Conservation (phyloP, 2,888 invertebrate genomes). For the Hyposoter didymator region DNA sequence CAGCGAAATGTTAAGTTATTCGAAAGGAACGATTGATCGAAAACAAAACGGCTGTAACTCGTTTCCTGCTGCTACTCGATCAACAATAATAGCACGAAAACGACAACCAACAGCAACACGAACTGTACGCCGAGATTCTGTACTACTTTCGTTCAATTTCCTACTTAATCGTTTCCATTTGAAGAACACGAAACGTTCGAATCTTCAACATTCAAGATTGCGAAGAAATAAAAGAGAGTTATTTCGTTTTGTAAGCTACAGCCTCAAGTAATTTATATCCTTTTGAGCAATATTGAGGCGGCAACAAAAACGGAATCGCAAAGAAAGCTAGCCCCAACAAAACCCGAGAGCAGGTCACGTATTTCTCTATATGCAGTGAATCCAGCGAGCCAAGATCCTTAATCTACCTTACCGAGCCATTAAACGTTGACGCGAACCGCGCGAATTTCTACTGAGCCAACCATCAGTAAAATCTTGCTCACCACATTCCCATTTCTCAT, state of each 20-base stretch:
- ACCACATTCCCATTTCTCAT: too few relatives aligned
- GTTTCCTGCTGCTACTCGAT: background rate
- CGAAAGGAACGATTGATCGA: constrained; percentile 52
- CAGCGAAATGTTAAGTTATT: constrained; percentile 1
- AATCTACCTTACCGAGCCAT: background rate
- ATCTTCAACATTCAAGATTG: constrained; percentile 4
- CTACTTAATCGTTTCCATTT: constrained; percentile 36
- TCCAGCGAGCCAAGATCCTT: background rate
- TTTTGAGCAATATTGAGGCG: background rate
- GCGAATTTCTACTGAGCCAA: background rate
- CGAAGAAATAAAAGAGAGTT: constrained; percentile 5
- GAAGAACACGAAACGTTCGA: background rate
- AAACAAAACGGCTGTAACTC: constrained; percentile 38
- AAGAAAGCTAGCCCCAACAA: constrained; percentile 4
- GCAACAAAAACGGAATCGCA: background rate
- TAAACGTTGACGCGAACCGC: background rate
- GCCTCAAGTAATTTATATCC: background rate
- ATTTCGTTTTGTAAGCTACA: constrained; percentile 20
- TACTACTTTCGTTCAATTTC: constrained; percentile 5
- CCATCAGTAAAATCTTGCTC: too few relatives aligned
- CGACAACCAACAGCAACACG: constrained; percentile 4
- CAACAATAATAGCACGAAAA: constrained; percentile 9
- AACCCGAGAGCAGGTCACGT: background rate
- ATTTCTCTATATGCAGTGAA: background rate
- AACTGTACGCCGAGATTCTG: constrained; percentile 3